A percentile compares a stretch with the other conserved stretches of the same genome.
phyloP scores from a whole-genome alignment of 2,113 vertebrate species.

The Pelobates fuscus region DNA sequence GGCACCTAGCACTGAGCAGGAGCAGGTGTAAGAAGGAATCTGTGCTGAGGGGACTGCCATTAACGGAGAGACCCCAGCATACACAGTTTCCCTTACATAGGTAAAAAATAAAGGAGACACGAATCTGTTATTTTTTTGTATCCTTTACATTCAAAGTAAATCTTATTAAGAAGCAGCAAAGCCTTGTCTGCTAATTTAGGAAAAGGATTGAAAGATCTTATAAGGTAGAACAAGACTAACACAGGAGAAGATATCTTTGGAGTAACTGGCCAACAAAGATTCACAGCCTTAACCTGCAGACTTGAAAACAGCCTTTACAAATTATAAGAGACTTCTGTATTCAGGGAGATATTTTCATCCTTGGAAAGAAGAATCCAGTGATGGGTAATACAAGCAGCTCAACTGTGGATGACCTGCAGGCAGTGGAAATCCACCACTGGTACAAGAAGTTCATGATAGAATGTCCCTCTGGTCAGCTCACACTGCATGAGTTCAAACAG shows the following conservation, averaged over 20 bases:
- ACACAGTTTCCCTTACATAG: slow-evolving; percentile 21
- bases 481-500: slow-evolving; percentile 88
- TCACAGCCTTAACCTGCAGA: neutral
- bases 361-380: neutral
- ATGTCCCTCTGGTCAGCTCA: slow-evolving; percentile 89
- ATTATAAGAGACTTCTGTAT: neutral
- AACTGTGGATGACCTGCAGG: slow-evolving; percentile 84
- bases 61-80: slow-evolving; percentile 46
- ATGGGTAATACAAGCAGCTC: slow-evolving; percentile 81
- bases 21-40: slow-evolving; percentile 21
- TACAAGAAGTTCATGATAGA: slow-evolving; percentile 94
- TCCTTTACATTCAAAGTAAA: neutral
- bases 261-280: neutral
- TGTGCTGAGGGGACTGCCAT: slow-evolving; percentile 48
- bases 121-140: neutral
- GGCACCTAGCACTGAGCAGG: neutral
- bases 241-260: neutral
- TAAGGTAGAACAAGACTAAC: neutral
- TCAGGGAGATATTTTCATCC: neutral
- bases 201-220: neutral
- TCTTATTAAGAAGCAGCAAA: neutral
- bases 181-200: neutral
- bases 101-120: no score
- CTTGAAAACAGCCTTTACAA: neutral
- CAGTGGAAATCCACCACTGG: slow-evolving; percentile 90